phyloP scores from a whole-genome alignment of 2,113 vertebrate species.

The Nettapus auritus region DNA sequence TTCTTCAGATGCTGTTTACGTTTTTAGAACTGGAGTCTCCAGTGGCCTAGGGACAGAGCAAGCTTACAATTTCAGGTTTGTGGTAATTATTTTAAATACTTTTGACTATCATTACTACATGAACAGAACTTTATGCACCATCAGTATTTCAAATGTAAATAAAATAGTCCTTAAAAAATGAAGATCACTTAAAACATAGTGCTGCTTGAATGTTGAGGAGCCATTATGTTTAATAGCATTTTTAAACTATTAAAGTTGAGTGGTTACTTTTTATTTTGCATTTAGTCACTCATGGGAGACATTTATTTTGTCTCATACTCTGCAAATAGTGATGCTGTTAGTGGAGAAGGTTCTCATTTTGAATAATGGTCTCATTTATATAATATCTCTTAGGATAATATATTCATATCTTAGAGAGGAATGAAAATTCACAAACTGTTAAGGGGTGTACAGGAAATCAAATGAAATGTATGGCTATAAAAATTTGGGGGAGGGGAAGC shows the following conservation, averaged over 20 bases:
- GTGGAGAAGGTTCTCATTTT: constrained; percentile 76
- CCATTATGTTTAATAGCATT: constrained; percentile 85
- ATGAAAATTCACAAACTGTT: constrained; percentile 72
- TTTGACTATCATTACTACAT: constrained; percentile 44
- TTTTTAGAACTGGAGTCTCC: neutral
- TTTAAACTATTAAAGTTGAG: constrained; percentile 86
- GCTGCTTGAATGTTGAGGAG: constrained; percentile 79
- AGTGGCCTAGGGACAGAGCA: neutral
- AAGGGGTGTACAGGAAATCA: constrained; percentile 40
- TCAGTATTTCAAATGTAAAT: constrained; percentile 85
- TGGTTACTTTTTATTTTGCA: constrained; percentile 88
- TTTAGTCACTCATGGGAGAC: constrained; percentile 84
- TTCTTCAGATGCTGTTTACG: constrained; percentile 27
- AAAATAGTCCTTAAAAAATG: constrained; percentile 82
- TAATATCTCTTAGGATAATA: constrained; percentile 76
- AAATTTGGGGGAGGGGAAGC: neutral
- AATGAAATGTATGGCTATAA: constrained; percentile 40
- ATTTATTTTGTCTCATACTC: constrained; percentile 82
- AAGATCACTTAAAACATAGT: constrained; percentile 82
- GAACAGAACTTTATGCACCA: constrained; percentile 72
- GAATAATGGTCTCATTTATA: constrained; percentile 81
- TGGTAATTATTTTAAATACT: constrained; percentile 66
- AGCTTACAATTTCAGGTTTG: constrained; percentile 10
- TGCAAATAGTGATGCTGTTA: constrained; percentile 80
- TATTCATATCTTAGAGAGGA: constrained; percentile 67